These are phyloP conservation scores for Pomacea canaliculata DNA, from an alignment of 2,888 invertebrate genomes.

Conservation along the genomic window DNA sequence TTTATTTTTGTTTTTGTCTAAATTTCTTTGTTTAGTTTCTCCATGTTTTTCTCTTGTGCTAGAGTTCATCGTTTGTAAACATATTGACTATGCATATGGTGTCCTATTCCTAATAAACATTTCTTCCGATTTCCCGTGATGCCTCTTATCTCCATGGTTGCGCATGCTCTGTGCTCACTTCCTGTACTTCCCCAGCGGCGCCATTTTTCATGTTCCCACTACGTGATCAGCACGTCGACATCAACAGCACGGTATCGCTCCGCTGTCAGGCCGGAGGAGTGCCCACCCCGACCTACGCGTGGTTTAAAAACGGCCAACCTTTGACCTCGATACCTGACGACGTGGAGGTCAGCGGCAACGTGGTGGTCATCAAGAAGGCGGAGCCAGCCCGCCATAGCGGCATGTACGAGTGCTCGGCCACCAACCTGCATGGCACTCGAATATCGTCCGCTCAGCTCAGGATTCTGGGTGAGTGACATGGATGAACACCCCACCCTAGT, in stretches of 20 bases:
- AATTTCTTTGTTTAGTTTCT: no score
- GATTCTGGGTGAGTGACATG: constrained; percentile 79
- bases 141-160: no score
- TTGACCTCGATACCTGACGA: constrained; percentile 29
- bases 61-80: no score
- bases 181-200: constrained; percentile 41
- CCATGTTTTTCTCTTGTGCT: no score
- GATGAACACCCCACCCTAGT: no score
- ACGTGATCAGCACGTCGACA: constrained; percentile 58
- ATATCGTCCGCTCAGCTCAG: constrained; percentile 91
- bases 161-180: no score
- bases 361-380: constrained; percentile 45
- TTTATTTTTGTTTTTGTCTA: no score
- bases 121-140: no score
- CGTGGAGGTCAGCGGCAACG: constrained; percentile 43
- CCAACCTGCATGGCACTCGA: constrained; percentile 79
- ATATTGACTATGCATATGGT: no score
- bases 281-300: constrained; percentile 51
- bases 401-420: constrained; percentile 94
- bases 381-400: constrained; percentile 79
- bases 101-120: no score
- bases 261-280: constrained; percentile 57
- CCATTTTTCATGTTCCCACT: constrained; percentile 63
- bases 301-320: constrained; percentile 55
- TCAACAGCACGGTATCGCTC: constrained; percentile 53